A percentile compares a stretch with the other conserved stretches of the same genome.
phyloP scores from a whole-genome alignment of 2,888 invertebrate genomes.

The Agrenia bidenticulata region DNA sequence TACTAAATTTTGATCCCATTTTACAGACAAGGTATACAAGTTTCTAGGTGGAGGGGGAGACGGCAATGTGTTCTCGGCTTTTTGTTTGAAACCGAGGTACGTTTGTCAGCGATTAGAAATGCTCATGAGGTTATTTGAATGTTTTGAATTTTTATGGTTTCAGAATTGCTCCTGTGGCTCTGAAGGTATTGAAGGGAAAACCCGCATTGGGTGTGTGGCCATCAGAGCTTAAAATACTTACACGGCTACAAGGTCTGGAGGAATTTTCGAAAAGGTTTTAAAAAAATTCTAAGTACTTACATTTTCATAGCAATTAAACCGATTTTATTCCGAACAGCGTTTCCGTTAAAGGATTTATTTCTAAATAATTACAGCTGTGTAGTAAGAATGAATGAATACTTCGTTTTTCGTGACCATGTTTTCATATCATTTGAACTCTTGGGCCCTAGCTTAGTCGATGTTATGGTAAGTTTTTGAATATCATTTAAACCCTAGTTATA shows the following conservation, averaged over 20 bases:
- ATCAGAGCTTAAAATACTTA: not conserved
- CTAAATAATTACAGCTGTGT: not conserved
- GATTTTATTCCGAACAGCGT: too few relatives aligned
- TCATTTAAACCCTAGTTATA: too few relatives aligned
- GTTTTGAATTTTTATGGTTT: not conserved
- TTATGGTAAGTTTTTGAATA: not conserved
- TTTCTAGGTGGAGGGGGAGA: not conserved
- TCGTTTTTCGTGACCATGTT: not conserved
- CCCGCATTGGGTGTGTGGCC: not conserved
- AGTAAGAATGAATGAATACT: not conserved
- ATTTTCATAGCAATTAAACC: too few relatives aligned
- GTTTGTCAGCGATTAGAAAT: not conserved
- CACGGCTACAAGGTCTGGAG: not conserved
- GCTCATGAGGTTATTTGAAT: not conserved
- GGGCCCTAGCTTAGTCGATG: not conserved
- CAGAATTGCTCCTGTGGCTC: not conserved
- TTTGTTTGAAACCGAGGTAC: not conserved
- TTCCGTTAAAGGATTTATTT: too few relatives aligned
- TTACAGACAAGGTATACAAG: not conserved
- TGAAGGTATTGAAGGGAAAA: not conserved
- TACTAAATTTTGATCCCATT: too few relatives aligned
- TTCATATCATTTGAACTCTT: constrained; percentile 3
- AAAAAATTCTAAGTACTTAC: too few relatives aligned
- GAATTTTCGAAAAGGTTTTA: not conserved
- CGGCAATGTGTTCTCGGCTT: not conserved